Base-by-base conservation (phyloP, 2,888 invertebrate genomes). In the Drosophila lutescens region DNA sequence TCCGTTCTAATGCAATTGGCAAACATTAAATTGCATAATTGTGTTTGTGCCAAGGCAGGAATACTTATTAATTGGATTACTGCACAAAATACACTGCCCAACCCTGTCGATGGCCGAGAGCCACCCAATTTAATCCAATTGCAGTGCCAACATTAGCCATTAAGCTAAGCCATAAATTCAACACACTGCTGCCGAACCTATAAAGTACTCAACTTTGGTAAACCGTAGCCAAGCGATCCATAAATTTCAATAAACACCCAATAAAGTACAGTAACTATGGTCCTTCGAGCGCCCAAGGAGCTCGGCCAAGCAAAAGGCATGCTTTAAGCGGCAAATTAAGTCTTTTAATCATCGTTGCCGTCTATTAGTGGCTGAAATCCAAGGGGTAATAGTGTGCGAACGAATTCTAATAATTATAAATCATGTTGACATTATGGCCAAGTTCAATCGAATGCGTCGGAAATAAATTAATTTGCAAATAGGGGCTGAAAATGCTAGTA, bases 221-320 rank as follows among this genome's bases (percentile, higher is more conserved):
- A 53, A 30, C 51, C 53, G 46, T 26, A 53, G 58, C 54, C 49
- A 44, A 44, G n/a, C 38, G 38, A 38, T 60, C 74, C 76, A 80
- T 82, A 86, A 86, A 86, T 82, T 74, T 76, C 72, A 84, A 86
- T 78, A 86, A 84, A 69, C 72, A 76, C 85, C 68, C 74, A 78
- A 86, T 86, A 76, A 76, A 73, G 78, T 86, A 76, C 74, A 73
- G 78, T 46, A 44, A 36, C 55, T 23, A 38, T n/a, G 34, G 20
- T 34, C 13, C 20, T 46, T 26, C 26, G 9, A 3, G 40, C 15
- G 34, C 41, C 47, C 23, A 23, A 36, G 40, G 46, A 46, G n/a
- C 38, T 32, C 15, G 3, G 6, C 15, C 15, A 3, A 13, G 17
- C 4, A 30, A 15, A 17, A 40, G 20, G 26, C 30, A 47, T 30